These are phyloP conservation scores for Poecilus cupreus DNA, from an alignment of 2,888 invertebrate species.

Conservation along the genomic window DNA sequence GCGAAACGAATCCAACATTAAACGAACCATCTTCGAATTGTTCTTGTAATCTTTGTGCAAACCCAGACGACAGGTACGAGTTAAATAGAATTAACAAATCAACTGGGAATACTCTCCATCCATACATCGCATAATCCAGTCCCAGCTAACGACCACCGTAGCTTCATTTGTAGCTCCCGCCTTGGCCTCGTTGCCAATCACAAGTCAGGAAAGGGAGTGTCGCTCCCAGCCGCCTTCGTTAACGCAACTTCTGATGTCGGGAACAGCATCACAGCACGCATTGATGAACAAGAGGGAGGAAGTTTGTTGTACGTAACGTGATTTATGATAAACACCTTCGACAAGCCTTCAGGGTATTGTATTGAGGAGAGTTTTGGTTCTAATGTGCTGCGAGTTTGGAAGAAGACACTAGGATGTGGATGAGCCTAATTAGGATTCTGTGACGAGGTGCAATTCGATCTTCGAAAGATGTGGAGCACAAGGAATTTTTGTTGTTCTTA, in stretches of 20 bases:
- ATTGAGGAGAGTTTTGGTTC: no score
- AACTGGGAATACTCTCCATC: background rate
- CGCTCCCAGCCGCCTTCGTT: background rate
- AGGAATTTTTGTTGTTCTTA: no score
- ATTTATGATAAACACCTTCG: constrained; percentile 23
- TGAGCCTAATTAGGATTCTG: no score
- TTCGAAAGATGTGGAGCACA: no score
- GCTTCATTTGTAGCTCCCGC: background rate
- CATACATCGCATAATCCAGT: no score
- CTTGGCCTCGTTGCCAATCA: background rate
- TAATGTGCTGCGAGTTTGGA: no score
- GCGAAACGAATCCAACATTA: no score
- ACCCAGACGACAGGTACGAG: background rate
- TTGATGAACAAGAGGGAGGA: no score
- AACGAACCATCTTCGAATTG: no score
- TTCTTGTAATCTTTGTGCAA: no score
- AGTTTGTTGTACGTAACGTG: background rate
- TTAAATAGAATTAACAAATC: background rate
- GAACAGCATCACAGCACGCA: background rate
- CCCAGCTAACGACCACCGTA: background rate
- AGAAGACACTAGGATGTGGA: no score
- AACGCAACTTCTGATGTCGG: background rate
- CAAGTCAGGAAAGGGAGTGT: background rate
- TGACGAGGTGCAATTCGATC: no score
- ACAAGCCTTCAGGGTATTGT: background rate